Evolutionary conservation across 2,797 vertebrate genomes (phyloP).

Genomic region (Pitangus sulphuratus): DNA sequence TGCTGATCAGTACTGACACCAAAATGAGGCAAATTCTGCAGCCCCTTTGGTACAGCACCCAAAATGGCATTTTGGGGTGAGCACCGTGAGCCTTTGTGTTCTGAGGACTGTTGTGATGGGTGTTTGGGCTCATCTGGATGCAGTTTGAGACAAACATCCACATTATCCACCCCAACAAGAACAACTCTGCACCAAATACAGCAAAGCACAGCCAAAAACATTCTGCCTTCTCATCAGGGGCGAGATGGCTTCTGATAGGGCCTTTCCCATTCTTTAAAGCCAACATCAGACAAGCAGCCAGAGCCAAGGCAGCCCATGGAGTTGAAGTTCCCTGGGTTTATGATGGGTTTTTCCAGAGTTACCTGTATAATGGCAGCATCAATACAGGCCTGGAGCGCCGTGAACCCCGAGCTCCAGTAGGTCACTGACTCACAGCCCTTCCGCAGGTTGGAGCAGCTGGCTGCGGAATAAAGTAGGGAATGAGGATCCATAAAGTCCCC

Average conservation of each 20-base stretch:
- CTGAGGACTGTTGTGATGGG: accelerated
- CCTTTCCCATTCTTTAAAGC: neutral
- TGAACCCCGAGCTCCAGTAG: conserved; percentile 92
- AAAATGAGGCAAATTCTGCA: neutral
- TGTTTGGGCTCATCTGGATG: neutral
- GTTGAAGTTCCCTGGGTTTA: neutral
- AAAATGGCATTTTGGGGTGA: neutral
- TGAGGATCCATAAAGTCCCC: accelerated
- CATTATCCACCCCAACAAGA: neutral
- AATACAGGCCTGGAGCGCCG: conserved; percentile 89
- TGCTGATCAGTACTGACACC: neutral
- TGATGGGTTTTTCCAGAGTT: neutral
- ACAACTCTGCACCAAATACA: accelerated
- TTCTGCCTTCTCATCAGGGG: accelerated
- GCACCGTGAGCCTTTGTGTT: accelerated
- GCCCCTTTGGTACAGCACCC: neutral
- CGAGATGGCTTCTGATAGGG: accelerated
- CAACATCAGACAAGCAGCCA: neutral
- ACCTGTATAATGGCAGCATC: conserved; percentile 95
- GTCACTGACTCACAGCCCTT: conserved; percentile 86
- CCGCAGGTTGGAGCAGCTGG: conserved; percentile 84
- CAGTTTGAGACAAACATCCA: accelerated
- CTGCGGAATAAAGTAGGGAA: conserved; percentile 46
- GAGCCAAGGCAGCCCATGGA: accelerated
- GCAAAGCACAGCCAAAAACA: accelerated